Conservation (phyloP, 1,140 invertebrate genomes). For the Drosophila bipectinata region DNA sequence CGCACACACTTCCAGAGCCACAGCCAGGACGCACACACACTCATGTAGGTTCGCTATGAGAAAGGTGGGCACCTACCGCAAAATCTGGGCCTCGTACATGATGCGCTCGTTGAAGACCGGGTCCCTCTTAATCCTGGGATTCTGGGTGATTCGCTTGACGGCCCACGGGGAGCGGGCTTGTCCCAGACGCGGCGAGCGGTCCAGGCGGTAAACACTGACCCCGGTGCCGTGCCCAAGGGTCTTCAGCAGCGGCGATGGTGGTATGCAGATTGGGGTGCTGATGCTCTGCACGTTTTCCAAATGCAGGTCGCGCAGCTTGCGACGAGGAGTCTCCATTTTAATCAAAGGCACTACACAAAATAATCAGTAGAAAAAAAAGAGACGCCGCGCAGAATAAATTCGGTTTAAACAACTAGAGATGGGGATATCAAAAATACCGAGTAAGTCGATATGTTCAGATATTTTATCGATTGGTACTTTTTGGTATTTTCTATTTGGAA, state of each 20-base stretch:
- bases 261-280: constrained; percentile 74
- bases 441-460: too few species aligned
- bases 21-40: constrained; percentile 21
- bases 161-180: constrained; percentile 91
- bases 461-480: too few species aligned
- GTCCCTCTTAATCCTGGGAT: constrained; percentile 54
- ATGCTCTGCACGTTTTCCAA: constrained; percentile 67
- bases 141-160: constrained; percentile 87
- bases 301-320: constrained; percentile 68
- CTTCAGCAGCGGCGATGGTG: constrained; percentile 76
- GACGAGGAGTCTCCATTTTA: constrained; percentile 73
- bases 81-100: constrained; percentile 87
- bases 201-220: constrained; percentile 90
- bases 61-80: constrained; percentile 53
- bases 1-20: constrained; percentile 23
- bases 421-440: too few species aligned
- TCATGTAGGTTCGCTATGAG: neutral
- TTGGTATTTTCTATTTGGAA: too few species aligned
- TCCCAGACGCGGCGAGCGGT: constrained; percentile 88
- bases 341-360: constrained; percentile 8
- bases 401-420: constrained; percentile 30
- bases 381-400: constrained; percentile 50
- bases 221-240: constrained; percentile 85
- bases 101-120: constrained; percentile 86
- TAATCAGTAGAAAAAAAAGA: constrained; percentile 6